phyloP scores from a whole-genome alignment of 2,888 invertebrate genomes.

The Aleiodes leptofemur region DNA sequence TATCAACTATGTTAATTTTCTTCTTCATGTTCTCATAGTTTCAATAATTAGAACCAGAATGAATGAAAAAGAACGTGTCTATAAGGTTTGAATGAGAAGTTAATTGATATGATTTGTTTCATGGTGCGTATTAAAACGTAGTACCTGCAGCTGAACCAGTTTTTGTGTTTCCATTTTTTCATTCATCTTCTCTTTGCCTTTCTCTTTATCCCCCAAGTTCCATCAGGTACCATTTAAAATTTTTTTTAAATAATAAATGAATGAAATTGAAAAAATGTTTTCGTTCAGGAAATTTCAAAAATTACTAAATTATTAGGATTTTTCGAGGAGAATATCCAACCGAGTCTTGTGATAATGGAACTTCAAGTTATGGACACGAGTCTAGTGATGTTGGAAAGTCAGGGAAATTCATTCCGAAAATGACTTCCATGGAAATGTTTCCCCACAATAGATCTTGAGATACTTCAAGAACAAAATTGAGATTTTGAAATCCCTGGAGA shows the following conservation, averaged over 20 bases:
- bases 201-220: not conserved
- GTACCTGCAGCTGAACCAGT: slow-evolving; percentile 27
- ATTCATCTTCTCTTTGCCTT: slow-evolving; percentile 1
- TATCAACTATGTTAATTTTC: slow-evolving; percentile 4
- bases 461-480: too few relatives aligned
- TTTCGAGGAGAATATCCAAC: too few relatives aligned
- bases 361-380: too few relatives aligned
- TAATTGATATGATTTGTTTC: slow-evolving; percentile 24
- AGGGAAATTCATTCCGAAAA: too few relatives aligned
- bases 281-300: not conserved
- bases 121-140: slow-evolving; percentile 27
- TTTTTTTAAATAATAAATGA: slow-evolving; percentile 3
- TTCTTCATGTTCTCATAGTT: not conserved
- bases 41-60: slow-evolving; percentile 15
- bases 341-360: too few relatives aligned
- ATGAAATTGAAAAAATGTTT: not conserved
- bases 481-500: too few relatives aligned
- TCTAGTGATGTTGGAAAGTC: too few relatives aligned
- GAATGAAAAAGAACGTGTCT: not conserved
- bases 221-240: slow-evolving; percentile 15
- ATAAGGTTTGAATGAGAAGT: not conserved
- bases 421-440: too few relatives aligned
- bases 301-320: not conserved
- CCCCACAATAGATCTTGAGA: too few relatives aligned
- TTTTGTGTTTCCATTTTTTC: not conserved